Evolutionary conservation across 2,113 vertebrate species (phyloP).

Genomic region (Forbesichthys agassizii): DNA sequence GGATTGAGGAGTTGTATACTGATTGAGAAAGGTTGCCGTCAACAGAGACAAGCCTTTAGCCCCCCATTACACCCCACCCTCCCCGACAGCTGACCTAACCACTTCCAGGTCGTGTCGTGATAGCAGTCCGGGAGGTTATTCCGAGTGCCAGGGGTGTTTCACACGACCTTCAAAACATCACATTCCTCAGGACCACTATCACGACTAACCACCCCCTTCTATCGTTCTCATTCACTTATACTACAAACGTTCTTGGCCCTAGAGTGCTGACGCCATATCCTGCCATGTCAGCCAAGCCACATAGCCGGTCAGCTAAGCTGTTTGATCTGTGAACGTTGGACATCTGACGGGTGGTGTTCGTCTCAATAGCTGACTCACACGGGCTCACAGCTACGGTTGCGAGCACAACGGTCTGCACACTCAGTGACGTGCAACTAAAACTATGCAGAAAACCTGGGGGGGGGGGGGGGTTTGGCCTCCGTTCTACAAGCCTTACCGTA

Average conservation of each 20-base stretch:
- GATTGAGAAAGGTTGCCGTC: slow-evolving; percentile 57
- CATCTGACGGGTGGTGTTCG: slow-evolving; percentile 19
- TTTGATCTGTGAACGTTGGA: slow-evolving; percentile 57
- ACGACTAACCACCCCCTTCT: slow-evolving; percentile 5
- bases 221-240: neutral
- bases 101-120: slow-evolving; percentile 68
- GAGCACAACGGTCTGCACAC: slow-evolving; percentile 36
- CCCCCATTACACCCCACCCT: slow-evolving; percentile 8
- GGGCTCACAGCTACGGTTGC: slow-evolving; percentile 58
- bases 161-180: slow-evolving; percentile 69
- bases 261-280: slow-evolving; percentile 37
- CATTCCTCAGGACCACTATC: slow-evolving; percentile 62
- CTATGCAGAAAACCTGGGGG: slow-evolving; percentile 21
- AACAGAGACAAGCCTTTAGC: slow-evolving; percentile 62
- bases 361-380: slow-evolving; percentile 66
- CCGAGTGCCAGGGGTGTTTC: slow-evolving; percentile 67
- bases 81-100: slow-evolving; percentile 60
- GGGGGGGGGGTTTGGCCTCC: slow-evolving; percentile 1
- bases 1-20: slow-evolving; percentile 61
- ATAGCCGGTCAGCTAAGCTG: slow-evolving; percentile 12
- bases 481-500: slow-evolving; percentile 30
- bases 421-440: slow-evolving; percentile 59
- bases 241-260: slow-evolving; percentile 22
- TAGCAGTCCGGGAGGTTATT: slow-evolving; percentile 62
- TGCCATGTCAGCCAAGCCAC: slow-evolving; percentile 35